Evolutionary conservation across 2,797 vertebrate species (phyloP).

Genomic region (Pagetopsis macropterus): DNA sequence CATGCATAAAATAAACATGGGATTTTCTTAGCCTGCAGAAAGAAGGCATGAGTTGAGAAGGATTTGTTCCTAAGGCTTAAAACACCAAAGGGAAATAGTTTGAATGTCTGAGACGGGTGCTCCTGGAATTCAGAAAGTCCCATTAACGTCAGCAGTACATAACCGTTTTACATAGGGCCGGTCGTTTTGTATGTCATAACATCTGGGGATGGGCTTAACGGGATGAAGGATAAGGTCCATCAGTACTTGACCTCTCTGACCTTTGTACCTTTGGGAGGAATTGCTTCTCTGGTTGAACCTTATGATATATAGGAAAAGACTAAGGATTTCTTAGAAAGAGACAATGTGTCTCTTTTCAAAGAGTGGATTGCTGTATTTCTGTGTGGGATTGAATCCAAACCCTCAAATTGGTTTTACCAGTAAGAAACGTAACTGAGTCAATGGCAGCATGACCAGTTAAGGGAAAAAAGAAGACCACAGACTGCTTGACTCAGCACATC

Average conservation of each 20-base stretch:
- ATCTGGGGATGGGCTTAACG: slow-evolving; percentile 49
- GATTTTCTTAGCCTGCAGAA: slow-evolving; percentile 35
- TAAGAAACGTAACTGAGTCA: slow-evolving; percentile 48
- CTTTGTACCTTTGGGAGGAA: slow-evolving; percentile 10
- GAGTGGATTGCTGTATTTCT: slow-evolving; percentile 43
- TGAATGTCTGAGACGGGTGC: slow-evolving; percentile 58
- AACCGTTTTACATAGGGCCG: slow-evolving; percentile 15
- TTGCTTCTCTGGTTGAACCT: slow-evolving; percentile 10
- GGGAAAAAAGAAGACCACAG: slow-evolving; percentile 63
- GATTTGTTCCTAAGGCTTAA: slow-evolving; percentile 40
- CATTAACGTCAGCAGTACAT: slow-evolving; percentile 42
- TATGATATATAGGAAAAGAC: neutral
- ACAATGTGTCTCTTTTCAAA: slow-evolving; percentile 29
- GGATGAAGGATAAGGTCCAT: slow-evolving; percentile 20
- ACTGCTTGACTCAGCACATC: slow-evolving; percentile 69
- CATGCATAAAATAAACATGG: slow-evolving; percentile 46
- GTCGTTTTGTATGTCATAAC: slow-evolving; percentile 34
- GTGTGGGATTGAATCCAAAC: slow-evolving; percentile 51
- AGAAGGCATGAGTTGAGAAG: slow-evolving; percentile 34
- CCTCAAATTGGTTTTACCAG: slow-evolving; percentile 45
- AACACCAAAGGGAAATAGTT: slow-evolving; percentile 62
- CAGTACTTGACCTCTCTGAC: slow-evolving; percentile 30
- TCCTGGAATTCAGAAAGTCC: slow-evolving; percentile 56
- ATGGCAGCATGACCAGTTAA: slow-evolving; percentile 50
- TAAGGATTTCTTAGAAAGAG: slow-evolving; percentile 8